Conservation (phyloP, 2,888 invertebrate species). For the Drosophila austrosaltans region DNA sequence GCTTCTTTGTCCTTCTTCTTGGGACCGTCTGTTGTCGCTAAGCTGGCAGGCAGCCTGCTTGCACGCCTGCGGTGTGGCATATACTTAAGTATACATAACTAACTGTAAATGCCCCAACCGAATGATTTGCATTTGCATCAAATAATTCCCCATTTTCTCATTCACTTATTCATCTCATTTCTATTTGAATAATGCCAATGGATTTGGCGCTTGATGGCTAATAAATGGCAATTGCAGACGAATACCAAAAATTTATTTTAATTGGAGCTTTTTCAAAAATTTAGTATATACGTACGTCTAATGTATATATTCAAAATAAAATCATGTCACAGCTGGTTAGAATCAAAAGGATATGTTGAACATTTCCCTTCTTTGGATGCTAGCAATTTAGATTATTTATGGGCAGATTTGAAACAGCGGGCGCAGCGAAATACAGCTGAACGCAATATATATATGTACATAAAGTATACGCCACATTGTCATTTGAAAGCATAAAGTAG, state of each 20-base stretch:
- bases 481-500: conserved; percentile 51
- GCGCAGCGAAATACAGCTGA: conserved; percentile 65
- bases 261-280: background rate
- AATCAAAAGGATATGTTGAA: conserved; percentile 36
- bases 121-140: conserved; percentile 39
- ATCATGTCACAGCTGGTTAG: conserved; percentile 42
- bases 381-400: conserved; percentile 64
- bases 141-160: conserved; percentile 44
- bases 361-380: conserved; percentile 27
- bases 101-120: conserved; percentile 47
- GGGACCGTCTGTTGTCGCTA: conserved; percentile 1
- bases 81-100: conserved; percentile 48
- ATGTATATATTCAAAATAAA: conserved; percentile 9
- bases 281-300: conserved; percentile 10
- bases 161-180: conserved; percentile 45
- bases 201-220: conserved; percentile 40
- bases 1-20: conserved; percentile 6
- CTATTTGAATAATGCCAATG: conserved; percentile 53
- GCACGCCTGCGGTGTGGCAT: conserved; percentile 29
- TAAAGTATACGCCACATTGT: conserved; percentile 58
- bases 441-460: conserved; percentile 44
- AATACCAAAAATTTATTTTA: background rate
- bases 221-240: conserved; percentile 36
- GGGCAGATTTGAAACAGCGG: conserved; percentile 72
- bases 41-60: conserved; percentile 16